Base-by-base conservation (phyloP, 2,888 invertebrate species). In the Drosophila neotestacea region DNA sequence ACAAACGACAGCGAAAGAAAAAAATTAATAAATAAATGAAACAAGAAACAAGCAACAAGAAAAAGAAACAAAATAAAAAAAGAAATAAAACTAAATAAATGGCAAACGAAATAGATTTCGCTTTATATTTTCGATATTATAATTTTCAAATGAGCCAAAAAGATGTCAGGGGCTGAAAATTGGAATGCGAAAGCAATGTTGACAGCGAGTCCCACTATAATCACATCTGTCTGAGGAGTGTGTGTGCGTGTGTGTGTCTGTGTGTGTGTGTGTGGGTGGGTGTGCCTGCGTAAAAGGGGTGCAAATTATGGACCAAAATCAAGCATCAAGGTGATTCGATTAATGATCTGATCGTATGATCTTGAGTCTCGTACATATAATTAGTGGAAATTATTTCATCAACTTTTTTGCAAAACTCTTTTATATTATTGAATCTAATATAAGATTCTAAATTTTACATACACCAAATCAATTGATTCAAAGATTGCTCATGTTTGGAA, bases 101-200 rank as follows among this genome's bases (percentile, higher is more conserved):
- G 30, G 55, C 65, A 60, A 50, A 10, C 36, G 51, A 65, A 76
- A 75, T 55, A 47, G 56, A 75, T 58, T 64, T 70, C 44, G 46
- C 32, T 59, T 56, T 42, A 68, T 56, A 51, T 76, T 69, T 65
- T 76, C 79, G 39, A 73, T 78, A 73, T 69, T 58, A 47, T 47
- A 67, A 67, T 75, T 70, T 70, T 38, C 6, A 67, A 79, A 62
- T 79, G 67, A 64, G 79, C 77, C 75, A 79, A 77, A 77, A 79
- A 77, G 75, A 79, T 77, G 79, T 77, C 77, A 79, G 77, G 75
- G 77, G 79, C 79, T 79, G 68, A 55, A 64, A 77, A 75, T 77
- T 78, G 76, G 79, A 77, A 77, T 77, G 76, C 78, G 70, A 78
- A 70, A 74, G 62, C 64, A 48, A 77, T 76, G 70, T 73, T 77